phyloP scores from a whole-genome alignment of 2,888 invertebrate species.

The Tetragonisca angustula region DNA sequence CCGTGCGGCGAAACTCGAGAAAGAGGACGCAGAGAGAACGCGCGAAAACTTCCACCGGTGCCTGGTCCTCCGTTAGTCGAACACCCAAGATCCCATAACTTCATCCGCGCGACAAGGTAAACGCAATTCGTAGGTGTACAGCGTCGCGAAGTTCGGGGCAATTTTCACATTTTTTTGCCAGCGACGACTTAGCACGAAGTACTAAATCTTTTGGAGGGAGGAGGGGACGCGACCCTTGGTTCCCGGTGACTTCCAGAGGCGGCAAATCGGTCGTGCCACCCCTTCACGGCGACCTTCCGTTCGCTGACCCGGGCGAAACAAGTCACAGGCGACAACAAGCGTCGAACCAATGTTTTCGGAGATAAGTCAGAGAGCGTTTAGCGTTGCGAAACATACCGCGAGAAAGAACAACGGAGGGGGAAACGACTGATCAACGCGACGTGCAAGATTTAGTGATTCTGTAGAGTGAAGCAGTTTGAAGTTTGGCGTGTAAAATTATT shows the following conservation, averaged over 20 bases:
- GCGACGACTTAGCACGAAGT: slow-evolving; percentile 15
- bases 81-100: not conserved
- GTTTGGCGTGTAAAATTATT: no score
- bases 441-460: no score
- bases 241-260: not conserved
- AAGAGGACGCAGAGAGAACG: not conserved
- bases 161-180: slow-evolving; percentile 29
- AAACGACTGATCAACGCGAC: no score
- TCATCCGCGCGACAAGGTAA: slow-evolving; percentile 19
- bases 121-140: slow-evolving; percentile 23
- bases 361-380: not conserved
- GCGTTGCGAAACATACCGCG: not conserved
- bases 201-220: slow-evolving; percentile 13
- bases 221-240: not conserved
- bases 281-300: not conserved
- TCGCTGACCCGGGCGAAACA: not conserved
- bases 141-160: slow-evolving; percentile 28
- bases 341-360: not conserved
- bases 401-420: no score
- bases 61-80: not conserved
- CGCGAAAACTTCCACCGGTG: not conserved
- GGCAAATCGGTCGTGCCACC: slow-evolving; percentile 1
- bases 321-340: not conserved
- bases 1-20: not conserved
- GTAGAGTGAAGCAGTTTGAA: no score